Evolutionary conservation across 2,113 vertebrate genomes (phyloP), one percentile per base, ranked within the genome.

Genomic region (Oncorhynchus nerka): DNA sequence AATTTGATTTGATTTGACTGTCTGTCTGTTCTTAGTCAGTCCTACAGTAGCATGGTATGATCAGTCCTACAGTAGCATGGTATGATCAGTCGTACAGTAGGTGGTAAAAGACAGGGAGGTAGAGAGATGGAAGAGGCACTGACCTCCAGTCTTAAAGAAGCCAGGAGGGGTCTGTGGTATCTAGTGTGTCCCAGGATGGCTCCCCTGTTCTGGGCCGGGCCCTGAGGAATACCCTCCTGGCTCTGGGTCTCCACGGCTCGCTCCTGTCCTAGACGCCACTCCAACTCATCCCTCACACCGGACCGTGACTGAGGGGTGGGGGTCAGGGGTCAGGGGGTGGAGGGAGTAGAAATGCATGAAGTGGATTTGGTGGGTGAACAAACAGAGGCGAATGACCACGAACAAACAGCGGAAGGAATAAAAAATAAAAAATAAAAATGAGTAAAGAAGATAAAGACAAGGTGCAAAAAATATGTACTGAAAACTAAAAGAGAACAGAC

Each of bases 251-350:
- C 94, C 69, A 95, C 92, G 91, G 93, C 94, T 88, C 88, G 94
- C 90, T 96, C 95, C 92, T 91, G 95, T 91, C 90, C 93, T 90
- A 94, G 94, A 89, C 94, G 94, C 95, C 96, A 95, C 90, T 97
- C 95, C 94, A 94, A 93, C 95, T 98, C 97, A 92, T 98, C 97
- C 94, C 95, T 97, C 94, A 95, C 94, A 95, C 93, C 95, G 94
- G 94, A 97, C 97, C 99, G 97, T 95, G 94, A 95, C 92, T 93
- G 92, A 55, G 67, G 76, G 77, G 77, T 49, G 80, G 72, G 73
- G 20, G 49, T 39, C 20, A 20, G 39, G 67, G 72, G 79, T 90
- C 89, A 81, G 11, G 79, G 59, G 59, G 71, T 71, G 84, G 32
- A 55, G 51, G 34, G 67, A 34, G 80, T 69, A 34, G 71, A 69